These are phyloP conservation scores for Ganaspis sp. DNA, from an alignment of 1,140 invertebrate species.

Conservation along the genomic window DNA sequence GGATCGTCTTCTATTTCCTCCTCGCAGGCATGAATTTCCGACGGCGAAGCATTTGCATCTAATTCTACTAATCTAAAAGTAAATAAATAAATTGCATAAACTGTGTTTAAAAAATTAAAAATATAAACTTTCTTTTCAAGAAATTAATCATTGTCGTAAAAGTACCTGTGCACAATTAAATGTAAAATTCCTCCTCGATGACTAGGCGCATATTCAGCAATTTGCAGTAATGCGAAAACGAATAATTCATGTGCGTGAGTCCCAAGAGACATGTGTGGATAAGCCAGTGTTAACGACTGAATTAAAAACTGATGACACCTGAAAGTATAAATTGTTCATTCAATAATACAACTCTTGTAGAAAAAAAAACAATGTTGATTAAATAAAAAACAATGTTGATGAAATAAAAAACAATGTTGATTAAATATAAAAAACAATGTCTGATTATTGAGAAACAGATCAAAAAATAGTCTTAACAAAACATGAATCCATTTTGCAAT, in stretches of 20 bases:
- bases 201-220: conserved; percentile 81
- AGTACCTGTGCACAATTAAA: conserved; percentile 82
- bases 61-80: conserved; percentile 79
- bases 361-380: no score
- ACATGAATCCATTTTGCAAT: not conserved
- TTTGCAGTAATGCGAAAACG: conserved; percentile 80
- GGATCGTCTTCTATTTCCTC: conserved; percentile 64
- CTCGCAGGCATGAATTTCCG: conserved; percentile 75
- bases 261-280: conserved; percentile 81
- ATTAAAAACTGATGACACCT: conserved; percentile 78
- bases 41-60: conserved; percentile 81
- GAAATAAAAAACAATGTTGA: no score
- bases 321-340: conserved; percentile 58
- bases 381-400: no score
- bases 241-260: conserved; percentile 79
- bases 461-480: conserved; percentile 32
- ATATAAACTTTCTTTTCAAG: not conserved
- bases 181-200: conserved; percentile 79
- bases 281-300: conserved; percentile 75
- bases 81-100: no score
- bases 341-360: no score
- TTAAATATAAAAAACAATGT: no score
- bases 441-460: conserved; percentile 23
- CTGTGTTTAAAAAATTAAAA: not conserved
- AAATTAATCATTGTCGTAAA: conserved; percentile 24